phyloP scores from a whole-genome alignment of 2,113 vertebrate genomes.

The Rostratula benghalensis region DNA sequence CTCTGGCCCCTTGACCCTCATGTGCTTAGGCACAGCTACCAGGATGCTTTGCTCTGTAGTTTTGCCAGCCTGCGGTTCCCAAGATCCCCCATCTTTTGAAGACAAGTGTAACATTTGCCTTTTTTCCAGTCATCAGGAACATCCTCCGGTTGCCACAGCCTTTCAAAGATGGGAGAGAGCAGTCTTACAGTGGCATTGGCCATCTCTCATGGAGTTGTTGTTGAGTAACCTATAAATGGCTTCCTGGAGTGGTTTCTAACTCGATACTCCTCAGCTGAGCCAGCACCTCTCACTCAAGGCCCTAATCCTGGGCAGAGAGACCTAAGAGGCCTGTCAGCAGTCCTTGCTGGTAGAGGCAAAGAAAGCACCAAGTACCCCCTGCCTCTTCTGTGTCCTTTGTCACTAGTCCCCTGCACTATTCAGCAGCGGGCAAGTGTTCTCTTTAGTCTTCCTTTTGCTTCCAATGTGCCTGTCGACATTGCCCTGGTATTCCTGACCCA shows the following conservation, averaged over 20 bases:
- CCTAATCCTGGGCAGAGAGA: neutral
- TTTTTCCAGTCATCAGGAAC: neutral
- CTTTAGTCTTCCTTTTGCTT: neutral
- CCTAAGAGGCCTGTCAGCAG: neutral
- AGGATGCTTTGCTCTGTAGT: neutral
- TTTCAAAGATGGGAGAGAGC: neutral
- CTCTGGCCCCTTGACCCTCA: neutral
- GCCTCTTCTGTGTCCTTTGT: neutral
- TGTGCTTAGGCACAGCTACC: neutral
- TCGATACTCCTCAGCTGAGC: neutral
- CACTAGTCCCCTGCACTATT: neutral
- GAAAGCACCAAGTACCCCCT: neutral
- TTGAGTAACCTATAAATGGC: neutral
- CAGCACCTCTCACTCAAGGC: neutral
- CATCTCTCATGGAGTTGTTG: rapidly evolving
- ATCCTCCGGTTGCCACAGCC: neutral
- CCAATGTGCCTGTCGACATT: rapidly evolving
- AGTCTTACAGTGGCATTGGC: rapidly evolving
- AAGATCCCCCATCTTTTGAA: neutral
- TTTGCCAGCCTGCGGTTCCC: neutral
- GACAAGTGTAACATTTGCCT: neutral
- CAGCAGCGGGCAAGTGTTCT: neutral
- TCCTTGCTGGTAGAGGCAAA: neutral
- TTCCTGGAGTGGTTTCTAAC: neutral
- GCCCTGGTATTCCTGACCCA: neutral